Evolutionary conservation across 2,113 vertebrate species (phyloP), one percentile per base, ranked within the genome.

Genomic region (Macquaria australasica): DNA sequence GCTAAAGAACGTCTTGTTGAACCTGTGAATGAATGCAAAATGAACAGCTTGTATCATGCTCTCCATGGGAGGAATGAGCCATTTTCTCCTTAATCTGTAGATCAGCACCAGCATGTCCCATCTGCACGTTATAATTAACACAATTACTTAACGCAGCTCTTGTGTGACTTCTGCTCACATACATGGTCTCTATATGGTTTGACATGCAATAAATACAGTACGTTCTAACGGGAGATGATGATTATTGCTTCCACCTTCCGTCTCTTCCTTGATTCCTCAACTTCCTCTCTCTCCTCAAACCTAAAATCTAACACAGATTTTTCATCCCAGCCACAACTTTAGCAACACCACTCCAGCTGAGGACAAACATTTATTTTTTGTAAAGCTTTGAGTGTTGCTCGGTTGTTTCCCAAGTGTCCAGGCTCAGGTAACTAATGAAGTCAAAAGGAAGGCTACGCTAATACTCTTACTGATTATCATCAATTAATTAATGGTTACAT

Each of bases 401-500:
- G 34, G 59, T 72, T 48, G 69, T 73, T 77, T 88, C 84, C 82
- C 87, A 56, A 67, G 50, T 81, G 77, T 73, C 74, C 62, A 4
- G 58, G 73, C 82, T 72, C 83, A 86, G 80, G 66, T 91, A 91
- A 94, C 93, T 90, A 93, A 95, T 92, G 77, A 91, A 84, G 86
- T 92, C 66, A 81, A 88, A 81, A 73, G 77, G 73, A 83, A 67
- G 53, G 64, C 73, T 85, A 90, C 64, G 73, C 81, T 92, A 79
- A 93, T 94, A 91, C 89, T 92, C 86, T 80, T 71, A 43, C 84
- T 81, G 94, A 95, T 95, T 88, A 89, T 84, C 82, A 94, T 95
- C 92, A 93, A 88, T 93, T 94, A 92, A 96, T 96, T 95, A 95
- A 92, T 84, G 78, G 56, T 87, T 87, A 87, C 86, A 83, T 74